phyloP scores from a whole-genome alignment of 1,140 invertebrate genomes.

The Branchinecta lindahli region DNA sequence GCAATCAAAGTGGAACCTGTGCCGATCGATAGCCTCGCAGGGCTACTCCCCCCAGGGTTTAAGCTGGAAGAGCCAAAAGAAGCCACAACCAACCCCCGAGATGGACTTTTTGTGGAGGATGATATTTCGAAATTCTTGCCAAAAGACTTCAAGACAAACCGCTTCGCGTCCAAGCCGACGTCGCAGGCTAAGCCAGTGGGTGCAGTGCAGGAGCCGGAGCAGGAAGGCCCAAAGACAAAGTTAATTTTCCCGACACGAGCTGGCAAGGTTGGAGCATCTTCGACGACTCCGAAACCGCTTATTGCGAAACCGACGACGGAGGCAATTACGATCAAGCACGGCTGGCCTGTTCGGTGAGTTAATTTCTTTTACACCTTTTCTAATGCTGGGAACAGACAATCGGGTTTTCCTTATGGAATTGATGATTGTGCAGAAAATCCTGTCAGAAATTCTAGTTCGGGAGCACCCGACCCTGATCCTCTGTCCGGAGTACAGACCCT shows the following conservation, averaged over 20 bases:
- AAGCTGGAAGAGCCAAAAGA: not conserved
- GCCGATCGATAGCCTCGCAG: not conserved
- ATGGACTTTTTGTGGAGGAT: not conserved
- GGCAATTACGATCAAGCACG: not conserved
- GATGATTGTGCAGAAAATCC: too few species aligned
- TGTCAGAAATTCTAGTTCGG: too few species aligned
- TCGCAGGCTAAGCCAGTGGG: too few species aligned
- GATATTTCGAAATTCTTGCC: slow-evolving; percentile 4
- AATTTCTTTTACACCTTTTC: too few species aligned
- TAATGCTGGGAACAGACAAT: too few species aligned
- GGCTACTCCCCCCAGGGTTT: not conserved
- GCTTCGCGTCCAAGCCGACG: too few species aligned
- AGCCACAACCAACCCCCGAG: not conserved
- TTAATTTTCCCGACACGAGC: not conserved
- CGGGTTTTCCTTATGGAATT: too few species aligned
- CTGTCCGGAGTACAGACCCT: too few species aligned
- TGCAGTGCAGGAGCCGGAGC: too few species aligned
- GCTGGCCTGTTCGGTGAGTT: slow-evolving; percentile 1
- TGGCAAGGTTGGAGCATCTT: not conserved
- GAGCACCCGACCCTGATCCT: too few species aligned
- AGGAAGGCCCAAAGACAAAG: not conserved
- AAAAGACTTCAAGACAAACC: not conserved
- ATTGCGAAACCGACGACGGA: not conserved
- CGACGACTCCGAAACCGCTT: not conserved
- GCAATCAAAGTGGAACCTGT: not conserved